Conservation (phyloP, 2,888 invertebrate genomes). For the Cheilosia soror region DNA sequence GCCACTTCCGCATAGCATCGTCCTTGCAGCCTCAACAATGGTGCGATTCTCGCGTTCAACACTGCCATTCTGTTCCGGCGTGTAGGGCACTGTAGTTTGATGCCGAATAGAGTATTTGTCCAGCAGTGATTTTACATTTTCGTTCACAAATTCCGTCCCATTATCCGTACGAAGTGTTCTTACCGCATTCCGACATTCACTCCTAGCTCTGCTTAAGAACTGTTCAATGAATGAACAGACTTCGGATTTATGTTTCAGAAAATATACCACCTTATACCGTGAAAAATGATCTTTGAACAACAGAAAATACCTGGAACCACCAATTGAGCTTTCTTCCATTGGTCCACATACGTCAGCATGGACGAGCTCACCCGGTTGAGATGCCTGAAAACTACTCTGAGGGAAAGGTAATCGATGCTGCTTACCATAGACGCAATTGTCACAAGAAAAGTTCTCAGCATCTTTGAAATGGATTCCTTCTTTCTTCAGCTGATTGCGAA, state of each 20-base stretch:
- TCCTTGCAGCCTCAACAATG: constrained; percentile 61
- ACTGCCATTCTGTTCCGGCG: constrained; percentile 68
- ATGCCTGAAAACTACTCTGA: constrained; percentile 54
- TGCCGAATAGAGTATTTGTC: constrained; percentile 16
- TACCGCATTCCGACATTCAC: constrained; percentile 68
- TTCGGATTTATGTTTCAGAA: constrained; percentile 62
- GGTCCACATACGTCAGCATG: constrained; percentile 73
- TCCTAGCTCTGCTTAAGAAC: constrained; percentile 5
- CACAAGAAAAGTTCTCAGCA: constrained; percentile 62
- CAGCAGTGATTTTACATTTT: too few species aligned
- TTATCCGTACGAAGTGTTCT: constrained; percentile 77
- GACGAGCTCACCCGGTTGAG: constrained; percentile 58
- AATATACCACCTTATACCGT: constrained; percentile 60
- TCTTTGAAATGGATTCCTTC: constrained; percentile 61
- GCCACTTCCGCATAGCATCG: constrained; percentile 61
- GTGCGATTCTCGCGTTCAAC: constrained; percentile 73
- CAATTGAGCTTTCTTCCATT: constrained; percentile 59
- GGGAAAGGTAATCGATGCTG: constrained; percentile 72
- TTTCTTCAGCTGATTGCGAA: constrained; percentile 65
- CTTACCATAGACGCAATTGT: constrained; percentile 76
- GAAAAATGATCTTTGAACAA: constrained; percentile 70
- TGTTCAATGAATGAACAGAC: background rate
- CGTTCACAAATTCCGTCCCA: constrained; percentile 55
- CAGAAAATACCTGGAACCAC: constrained; percentile 63
- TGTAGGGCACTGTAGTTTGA: constrained; percentile 72